These are phyloP conservation scores for Hirudo medicinalis DNA, from an alignment of 1,140 invertebrate species.

Conservation along the genomic window DNA sequence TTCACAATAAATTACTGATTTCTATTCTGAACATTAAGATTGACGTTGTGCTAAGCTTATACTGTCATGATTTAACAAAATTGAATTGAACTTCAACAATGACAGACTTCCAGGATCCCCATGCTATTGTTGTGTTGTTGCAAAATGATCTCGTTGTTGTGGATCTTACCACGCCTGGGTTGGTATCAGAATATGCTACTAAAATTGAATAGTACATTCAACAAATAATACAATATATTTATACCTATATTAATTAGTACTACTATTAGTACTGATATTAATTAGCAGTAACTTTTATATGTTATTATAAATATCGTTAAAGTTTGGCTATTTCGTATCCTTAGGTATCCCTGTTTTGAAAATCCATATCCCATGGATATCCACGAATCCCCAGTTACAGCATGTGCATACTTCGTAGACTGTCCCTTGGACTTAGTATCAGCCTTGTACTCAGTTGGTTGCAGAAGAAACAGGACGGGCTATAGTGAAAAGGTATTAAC, in stretches of 20 bases:
- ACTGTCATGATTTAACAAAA: not conserved
- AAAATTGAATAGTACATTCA: not conserved
- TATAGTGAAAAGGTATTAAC: conserved; percentile 66
- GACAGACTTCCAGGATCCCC: conserved; percentile 87
- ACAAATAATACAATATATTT: not conserved
- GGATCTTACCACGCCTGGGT: conserved; percentile 76
- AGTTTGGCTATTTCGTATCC: not conserved
- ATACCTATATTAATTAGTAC: not conserved
- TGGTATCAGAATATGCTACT: not conserved
- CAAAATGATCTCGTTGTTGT: conserved; percentile 96
- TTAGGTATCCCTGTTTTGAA: conserved; percentile 85
- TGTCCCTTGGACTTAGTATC: conserved; percentile 92
- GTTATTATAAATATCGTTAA: not conserved
- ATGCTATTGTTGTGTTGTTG: conserved; percentile 87
- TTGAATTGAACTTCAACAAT: conserved; percentile 26
- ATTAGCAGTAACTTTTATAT: not conserved
- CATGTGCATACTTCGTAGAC: conserved; percentile 87
- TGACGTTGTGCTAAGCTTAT: too few species aligned
- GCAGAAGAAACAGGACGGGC: conserved; percentile 56
- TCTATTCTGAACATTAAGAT: too few species aligned
- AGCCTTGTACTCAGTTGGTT: conserved; percentile 76
- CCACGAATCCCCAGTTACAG: conserved; percentile 91
- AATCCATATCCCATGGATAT: conserved; percentile 99
- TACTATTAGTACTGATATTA: not conserved
- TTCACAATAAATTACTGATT: too few species aligned